These are phyloP conservation scores for Euschistus heros DNA, from an alignment of 1,140 invertebrate genomes.

Conservation along the genomic window DNA sequence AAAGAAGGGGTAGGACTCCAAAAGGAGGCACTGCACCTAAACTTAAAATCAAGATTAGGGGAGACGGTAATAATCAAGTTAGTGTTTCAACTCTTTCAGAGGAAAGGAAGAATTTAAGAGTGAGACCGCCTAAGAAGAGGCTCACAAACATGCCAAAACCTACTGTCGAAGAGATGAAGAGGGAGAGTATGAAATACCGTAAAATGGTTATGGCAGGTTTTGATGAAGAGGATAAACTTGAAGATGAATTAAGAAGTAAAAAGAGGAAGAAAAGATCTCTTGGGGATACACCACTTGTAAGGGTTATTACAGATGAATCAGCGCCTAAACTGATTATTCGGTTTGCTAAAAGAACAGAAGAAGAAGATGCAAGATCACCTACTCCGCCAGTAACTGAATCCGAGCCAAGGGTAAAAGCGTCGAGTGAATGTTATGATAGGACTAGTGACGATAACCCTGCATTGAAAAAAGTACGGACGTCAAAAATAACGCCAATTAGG, in stretches of 20 bases:
- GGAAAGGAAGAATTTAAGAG: conserved; percentile 40
- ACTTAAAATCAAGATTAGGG: conserved; percentile 70
- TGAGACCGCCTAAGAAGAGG: conserved; percentile 70
- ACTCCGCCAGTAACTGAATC: conserved; percentile 10
- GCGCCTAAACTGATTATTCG: conserved; percentile 59
- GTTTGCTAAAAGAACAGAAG: conserved; percentile 39
- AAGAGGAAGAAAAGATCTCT: conserved; percentile 23
- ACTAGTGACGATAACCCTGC: conserved; percentile 32
- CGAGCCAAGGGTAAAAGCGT: conserved; percentile 4
- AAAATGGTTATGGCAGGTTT: conserved; percentile 71
- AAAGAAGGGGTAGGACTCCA: conserved; percentile 29
- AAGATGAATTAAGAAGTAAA: conserved; percentile 37
- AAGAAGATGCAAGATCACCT: conserved; percentile 18
- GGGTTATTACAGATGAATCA: conserved; percentile 37
- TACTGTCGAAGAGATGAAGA: conserved; percentile 60
- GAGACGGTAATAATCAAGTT: conserved; percentile 25
- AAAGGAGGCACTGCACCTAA: conserved; percentile 47
- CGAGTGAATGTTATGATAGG: conserved; percentile 18
- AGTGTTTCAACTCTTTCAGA: conserved; percentile 36
- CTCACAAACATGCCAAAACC: conserved; percentile 48
- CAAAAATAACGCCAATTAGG: conserved; percentile 62
- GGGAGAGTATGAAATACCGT: conserved; percentile 81
- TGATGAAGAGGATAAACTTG: conserved; percentile 43
- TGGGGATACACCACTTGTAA: conserved; percentile 28
- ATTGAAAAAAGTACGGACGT: conserved; percentile 46